These are phyloP conservation scores for Nomia melanderi DNA, from an alignment of 1,140 invertebrate species.

Conservation along the genomic window DNA sequence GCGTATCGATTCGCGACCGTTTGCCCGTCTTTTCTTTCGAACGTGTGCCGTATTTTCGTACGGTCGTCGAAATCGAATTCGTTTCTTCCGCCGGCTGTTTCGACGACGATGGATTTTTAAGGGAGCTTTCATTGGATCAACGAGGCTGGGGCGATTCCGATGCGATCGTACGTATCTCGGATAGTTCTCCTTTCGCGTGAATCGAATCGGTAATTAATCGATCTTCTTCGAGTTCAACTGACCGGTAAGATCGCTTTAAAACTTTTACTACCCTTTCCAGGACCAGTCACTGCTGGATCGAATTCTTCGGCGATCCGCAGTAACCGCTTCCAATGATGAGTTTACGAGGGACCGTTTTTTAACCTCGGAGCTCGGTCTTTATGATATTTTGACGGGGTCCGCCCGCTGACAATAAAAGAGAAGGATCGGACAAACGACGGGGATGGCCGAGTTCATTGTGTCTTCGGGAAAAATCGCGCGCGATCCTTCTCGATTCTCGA, in stretches of 20 bases:
- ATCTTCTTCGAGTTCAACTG: too few species aligned
- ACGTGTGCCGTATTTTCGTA: too few species aligned
- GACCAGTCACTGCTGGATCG: background rate
- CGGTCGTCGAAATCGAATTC: too few species aligned
- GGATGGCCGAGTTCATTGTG: background rate
- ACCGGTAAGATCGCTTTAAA: background rate
- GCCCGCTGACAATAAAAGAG: background rate
- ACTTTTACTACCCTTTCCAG: background rate
- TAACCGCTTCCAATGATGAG: background rate
- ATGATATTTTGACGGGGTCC: slow-evolving; percentile 3
- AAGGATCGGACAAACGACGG: slow-evolving; percentile 2
- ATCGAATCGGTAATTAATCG: too few species aligned
- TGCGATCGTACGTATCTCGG: too few species aligned
- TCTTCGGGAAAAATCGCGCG: background rate
- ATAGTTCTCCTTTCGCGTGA: too few species aligned
- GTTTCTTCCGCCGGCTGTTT: too few species aligned
- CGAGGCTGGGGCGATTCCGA: too few species aligned
- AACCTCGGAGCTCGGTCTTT: background rate
- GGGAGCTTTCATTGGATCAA: too few species aligned
- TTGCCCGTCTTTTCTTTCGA: too few species aligned
- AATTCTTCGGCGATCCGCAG: background rate
- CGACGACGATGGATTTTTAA: too few species aligned
- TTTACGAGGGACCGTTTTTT: background rate
- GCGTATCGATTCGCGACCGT: background rate
- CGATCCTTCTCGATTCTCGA: too few species aligned